These are phyloP conservation scores for Centropristis striata DNA, from an alignment of 2,113 vertebrate species.

Conservation along the genomic window DNA sequence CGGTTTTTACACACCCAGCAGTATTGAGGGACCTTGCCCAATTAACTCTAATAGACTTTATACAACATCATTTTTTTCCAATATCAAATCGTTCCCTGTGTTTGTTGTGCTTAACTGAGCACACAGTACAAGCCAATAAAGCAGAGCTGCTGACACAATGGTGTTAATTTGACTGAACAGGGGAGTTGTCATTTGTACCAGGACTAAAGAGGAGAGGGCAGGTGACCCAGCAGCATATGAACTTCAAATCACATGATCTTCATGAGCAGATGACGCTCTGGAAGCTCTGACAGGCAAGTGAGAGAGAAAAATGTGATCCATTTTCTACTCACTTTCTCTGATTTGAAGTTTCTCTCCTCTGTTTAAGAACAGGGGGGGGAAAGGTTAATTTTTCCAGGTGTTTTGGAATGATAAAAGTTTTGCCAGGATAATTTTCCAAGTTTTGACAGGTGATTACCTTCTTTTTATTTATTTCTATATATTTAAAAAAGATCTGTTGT, in stretches of 20 bases:
- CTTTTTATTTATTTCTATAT: no score
- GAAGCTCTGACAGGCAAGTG: no score
- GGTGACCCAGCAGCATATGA: neutral
- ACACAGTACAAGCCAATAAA: constrained; percentile 21
- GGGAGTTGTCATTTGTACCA: neutral
- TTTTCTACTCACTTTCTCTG: no score
- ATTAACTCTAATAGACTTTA: constrained; percentile 24
- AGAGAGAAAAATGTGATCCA: no score
- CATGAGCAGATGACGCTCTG: neutral
- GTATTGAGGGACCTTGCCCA: constrained; percentile 10
- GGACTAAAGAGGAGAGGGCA: neutral
- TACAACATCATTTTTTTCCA: constrained; percentile 13
- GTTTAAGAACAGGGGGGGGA: no score
- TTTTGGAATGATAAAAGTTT: no score
- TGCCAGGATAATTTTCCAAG: no score
- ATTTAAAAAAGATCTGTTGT: no score
- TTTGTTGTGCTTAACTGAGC: constrained; percentile 41
- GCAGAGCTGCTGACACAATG: constrained; percentile 9
- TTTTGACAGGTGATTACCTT: no score
- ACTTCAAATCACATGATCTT: neutral
- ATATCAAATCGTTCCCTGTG: constrained; percentile 19
- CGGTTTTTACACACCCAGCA: constrained; percentile 31
- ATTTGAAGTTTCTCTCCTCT: no score
- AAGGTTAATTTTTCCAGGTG: no score
- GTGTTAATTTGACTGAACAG: constrained; percentile 5